Percentiles rank a stretch among this genome's conserved stretches.
phyloP scores from a whole-genome alignment of 2,888 invertebrate species.

The Hybos culiciformis region DNA sequence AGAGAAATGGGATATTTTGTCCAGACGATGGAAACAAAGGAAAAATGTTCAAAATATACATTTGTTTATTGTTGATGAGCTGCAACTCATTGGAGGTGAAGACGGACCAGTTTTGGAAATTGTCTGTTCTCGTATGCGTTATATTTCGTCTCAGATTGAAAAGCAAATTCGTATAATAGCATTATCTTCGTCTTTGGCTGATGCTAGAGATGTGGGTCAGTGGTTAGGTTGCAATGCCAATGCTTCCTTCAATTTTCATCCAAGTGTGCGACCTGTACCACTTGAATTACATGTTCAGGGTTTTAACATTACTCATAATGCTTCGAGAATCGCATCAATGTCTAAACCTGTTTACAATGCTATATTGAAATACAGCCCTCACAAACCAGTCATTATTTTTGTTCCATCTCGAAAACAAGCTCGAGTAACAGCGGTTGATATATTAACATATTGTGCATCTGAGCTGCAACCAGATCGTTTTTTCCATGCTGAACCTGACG shows the following conservation, averaged over 20 bases:
- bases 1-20: slow-evolving; percentile 97
- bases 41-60: slow-evolving; percentile 97
- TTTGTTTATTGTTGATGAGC: slow-evolving; percentile 90
- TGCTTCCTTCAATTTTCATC: slow-evolving; percentile 96
- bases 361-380: slow-evolving; percentile 67
- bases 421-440: slow-evolving; percentile 86
- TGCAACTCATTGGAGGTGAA: slow-evolving; percentile 80
- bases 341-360: slow-evolving; percentile 94
- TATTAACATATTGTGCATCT: slow-evolving; percentile 86
- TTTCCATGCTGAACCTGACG: slow-evolving; percentile 73
- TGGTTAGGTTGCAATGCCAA: slow-evolving; percentile 93
- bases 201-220: slow-evolving; percentile 88
- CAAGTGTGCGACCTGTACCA: slow-evolving; percentile 89
- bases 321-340: slow-evolving; percentile 93
- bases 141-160: slow-evolving; percentile 90
- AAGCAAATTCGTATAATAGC: slow-evolving; percentile 86
- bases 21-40: slow-evolving; percentile 95
- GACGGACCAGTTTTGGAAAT: slow-evolving; percentile 90
- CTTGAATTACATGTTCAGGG: slow-evolving; percentile 93
- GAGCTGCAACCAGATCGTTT: slow-evolving; percentile 77
- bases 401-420: slow-evolving; percentile 86
- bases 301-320: slow-evolving; percentile 95
- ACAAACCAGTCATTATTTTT: slow-evolving; percentile 77
- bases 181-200: slow-evolving; percentile 81
- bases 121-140: slow-evolving; percentile 82